phyloP scores from a whole-genome alignment of 1,140 invertebrate genomes.

The Trichomalopsis sarcophagae region DNA sequence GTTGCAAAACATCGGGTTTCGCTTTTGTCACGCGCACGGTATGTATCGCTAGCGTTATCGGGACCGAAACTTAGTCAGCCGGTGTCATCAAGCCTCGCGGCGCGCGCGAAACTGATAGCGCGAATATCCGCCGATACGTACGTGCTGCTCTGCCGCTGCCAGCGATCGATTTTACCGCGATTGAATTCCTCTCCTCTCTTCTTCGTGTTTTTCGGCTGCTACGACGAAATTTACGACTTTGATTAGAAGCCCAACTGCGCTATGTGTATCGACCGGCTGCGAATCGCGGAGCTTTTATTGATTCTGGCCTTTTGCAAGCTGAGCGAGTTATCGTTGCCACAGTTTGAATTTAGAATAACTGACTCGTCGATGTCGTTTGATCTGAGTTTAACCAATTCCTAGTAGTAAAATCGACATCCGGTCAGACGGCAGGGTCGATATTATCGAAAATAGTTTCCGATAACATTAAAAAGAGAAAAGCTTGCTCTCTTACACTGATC shows the following conservation, averaged over 20 bases:
- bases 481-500: not conserved
- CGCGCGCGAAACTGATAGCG: not conserved
- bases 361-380: not conserved
- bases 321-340: not conserved
- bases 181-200: not conserved
- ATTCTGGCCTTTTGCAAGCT: not conserved
- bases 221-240: slow-evolving; percentile 3
- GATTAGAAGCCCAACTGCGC: not conserved
- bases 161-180: slow-evolving; percentile 5
- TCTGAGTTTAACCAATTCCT: too few relatives aligned
- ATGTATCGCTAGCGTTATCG: not conserved
- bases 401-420: not conserved
- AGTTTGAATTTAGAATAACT: not conserved
- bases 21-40: not conserved
- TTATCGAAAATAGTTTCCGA: slow-evolving; percentile 7
- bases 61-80: slow-evolving; percentile 3
- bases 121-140: not conserved
- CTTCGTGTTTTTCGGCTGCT: not conserved
- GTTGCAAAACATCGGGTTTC: not conserved
- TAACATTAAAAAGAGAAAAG: not conserved
- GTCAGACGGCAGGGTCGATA: not conserved
- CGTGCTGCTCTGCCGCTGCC: not conserved
- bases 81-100: not conserved
- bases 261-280: not conserved
- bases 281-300: not conserved